A percentile compares a stretch with the other conserved stretches of the same genome.
These are phyloP conservation scores for Leptocoma aspasia DNA, from an alignment of 2,113 vertebrate species.

Conservation along the genomic window DNA sequence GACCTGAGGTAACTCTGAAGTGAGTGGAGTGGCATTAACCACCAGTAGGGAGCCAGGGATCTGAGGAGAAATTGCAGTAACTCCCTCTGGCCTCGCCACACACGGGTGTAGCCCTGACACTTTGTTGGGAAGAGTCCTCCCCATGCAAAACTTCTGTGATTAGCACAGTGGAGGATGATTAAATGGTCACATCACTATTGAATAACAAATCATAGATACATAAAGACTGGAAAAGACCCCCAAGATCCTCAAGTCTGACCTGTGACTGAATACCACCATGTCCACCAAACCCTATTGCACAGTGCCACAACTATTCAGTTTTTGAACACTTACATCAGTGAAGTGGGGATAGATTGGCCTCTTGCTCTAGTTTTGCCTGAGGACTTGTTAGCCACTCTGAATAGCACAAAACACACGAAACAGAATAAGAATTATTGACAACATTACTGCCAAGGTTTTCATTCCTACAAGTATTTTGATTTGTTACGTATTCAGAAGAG, in stretches of 20 bases:
- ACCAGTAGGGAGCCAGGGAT: neutral
- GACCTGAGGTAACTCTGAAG: neutral
- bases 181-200: neutral
- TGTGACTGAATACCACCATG: neutral
- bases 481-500: neutral
- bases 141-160: neutral
- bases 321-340: neutral
- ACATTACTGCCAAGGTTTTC: neutral
- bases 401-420: neutral
- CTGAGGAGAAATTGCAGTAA: neutral
- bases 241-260: no score
- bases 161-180: neutral
- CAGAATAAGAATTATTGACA: neutral
- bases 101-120: neutral
- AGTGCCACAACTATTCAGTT: neutral
- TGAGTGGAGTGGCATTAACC: no score
- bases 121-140: fast-evolving
- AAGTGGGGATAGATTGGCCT: neutral
- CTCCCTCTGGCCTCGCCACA: fast-evolving
- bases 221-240: neutral
- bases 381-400: neutral
- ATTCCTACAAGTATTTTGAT: neutral
- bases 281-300: neutral
- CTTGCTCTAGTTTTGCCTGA: neutral
- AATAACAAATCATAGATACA: neutral